Conservation (phyloP, 2,888 invertebrate genomes). For the Steinernema carpocapsae region DNA sequence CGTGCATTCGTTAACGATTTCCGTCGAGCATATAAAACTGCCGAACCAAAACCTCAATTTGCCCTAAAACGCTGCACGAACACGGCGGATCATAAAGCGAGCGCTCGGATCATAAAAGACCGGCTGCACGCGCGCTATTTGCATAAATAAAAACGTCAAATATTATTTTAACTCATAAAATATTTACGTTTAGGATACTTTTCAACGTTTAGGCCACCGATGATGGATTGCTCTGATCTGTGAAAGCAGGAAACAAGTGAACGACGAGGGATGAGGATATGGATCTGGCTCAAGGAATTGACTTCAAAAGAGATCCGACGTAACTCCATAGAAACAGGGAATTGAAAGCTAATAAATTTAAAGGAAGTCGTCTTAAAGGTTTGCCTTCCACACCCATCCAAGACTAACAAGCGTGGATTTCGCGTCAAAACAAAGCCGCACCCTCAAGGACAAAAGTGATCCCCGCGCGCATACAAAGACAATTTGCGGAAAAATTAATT, state of each 20-base stretch:
- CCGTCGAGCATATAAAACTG: too few relatives aligned
- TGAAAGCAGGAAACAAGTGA: not conserved
- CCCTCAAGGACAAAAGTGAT: constrained; percentile 10
- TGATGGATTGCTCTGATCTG: not conserved
- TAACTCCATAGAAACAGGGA: constrained; percentile 15
- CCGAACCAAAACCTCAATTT: constrained; percentile 13
- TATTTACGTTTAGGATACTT: not conserved
- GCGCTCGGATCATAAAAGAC: constrained; percentile 22
- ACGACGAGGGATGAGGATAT: too few relatives aligned
- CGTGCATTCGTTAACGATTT: too few relatives aligned
- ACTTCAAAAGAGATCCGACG: not conserved
- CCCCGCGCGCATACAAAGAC: constrained; percentile 10
- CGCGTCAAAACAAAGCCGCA: constrained; percentile 10
- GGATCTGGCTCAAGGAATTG: not conserved
- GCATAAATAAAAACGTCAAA: constrained; percentile 33
- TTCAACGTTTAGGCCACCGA: not conserved
- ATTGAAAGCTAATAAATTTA: constrained; percentile 23
- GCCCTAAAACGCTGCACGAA: not conserved
- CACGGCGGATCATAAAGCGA: constrained; percentile 26
- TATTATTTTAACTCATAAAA: constrained; percentile 32
- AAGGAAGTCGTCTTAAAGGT: too few relatives aligned
- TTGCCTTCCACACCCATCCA: not conserved
- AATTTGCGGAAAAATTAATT: constrained; percentile 34
- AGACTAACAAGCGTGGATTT: constrained; percentile 23
- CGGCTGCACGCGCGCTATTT: constrained; percentile 20